Conservation (phyloP, 1,140 invertebrate species). For the Procambarus clarkii region DNA sequence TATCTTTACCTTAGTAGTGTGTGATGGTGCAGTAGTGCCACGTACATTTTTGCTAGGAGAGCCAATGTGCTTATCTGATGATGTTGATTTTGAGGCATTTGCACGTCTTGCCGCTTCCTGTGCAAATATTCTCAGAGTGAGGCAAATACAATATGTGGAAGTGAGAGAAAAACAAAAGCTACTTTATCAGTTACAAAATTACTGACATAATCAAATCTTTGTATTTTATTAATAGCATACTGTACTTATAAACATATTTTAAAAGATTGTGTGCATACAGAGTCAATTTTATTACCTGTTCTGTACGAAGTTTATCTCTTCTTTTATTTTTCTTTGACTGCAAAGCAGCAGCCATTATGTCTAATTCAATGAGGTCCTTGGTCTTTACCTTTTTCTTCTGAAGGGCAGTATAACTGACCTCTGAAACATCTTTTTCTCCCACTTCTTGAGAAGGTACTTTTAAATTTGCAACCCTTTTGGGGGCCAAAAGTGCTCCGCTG, state of each 20-base stretch:
- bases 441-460: neutral
- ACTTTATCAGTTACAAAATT: too few relatives aligned
- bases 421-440: neutral
- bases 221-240: too few relatives aligned
- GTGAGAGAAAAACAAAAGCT: too few relatives aligned
- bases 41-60: neutral
- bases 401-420: neutral
- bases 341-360: slow-evolving; percentile 17
- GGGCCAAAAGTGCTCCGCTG: neutral
- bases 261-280: neutral
- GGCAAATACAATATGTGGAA: too few relatives aligned
- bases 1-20: neutral
- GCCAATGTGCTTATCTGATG: neutral
- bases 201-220: too few relatives aligned
- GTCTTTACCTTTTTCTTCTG: slow-evolving; percentile 25
- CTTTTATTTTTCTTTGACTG: slow-evolving; percentile 10
- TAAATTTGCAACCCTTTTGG: neutral
- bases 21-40: neutral
- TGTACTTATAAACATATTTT: too few relatives aligned
- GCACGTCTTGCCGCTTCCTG: neutral
- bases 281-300: neutral
- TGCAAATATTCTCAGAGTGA: neutral
- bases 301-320: neutral
- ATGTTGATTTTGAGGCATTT: neutral
- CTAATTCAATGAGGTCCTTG: slow-evolving; percentile 22